phyloP scores from a whole-genome alignment of 2,888 invertebrate species.

The Lithosia quadra region DNA sequence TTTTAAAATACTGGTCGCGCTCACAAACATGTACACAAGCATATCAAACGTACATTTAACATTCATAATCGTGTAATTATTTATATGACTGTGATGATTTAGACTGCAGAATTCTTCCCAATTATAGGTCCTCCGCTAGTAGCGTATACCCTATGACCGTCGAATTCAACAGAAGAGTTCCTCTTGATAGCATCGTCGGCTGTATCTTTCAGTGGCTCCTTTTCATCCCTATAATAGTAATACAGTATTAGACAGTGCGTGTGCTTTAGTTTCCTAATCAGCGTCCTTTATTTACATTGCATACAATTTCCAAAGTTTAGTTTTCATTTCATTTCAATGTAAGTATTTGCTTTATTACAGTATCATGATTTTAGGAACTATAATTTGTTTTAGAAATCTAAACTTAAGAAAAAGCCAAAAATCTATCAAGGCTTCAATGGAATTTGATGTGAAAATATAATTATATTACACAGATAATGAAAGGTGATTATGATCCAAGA shows the following conservation, averaged over 20 bases:
- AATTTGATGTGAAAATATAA: conserved; percentile 30
- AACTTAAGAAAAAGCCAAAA: conserved; percentile 27
- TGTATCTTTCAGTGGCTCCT: conserved; percentile 92
- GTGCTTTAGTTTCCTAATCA: conserved; percentile 23
- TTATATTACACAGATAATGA: conserved; percentile 38
- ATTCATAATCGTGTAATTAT: conserved; percentile 37
- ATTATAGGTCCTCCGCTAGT: conserved; percentile 94
- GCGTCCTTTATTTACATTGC: conserved; percentile 50
- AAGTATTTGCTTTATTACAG: too few relatives aligned
- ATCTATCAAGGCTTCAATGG: conserved; percentile 26
- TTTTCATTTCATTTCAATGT: background rate
- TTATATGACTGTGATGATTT: conserved; percentile 52
- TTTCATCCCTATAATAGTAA: conserved; percentile 89
- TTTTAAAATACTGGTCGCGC: conserved; percentile 80
- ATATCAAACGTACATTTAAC: conserved; percentile 45
- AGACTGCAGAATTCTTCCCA: conserved; percentile 96
- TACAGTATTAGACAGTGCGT: conserved; percentile 22
- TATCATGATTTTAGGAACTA: background rate
- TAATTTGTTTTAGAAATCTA: conserved; percentile 13
- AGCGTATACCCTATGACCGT: conserved; percentile 93
- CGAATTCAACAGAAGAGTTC: conserved; percentile 93
- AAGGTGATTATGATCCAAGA: conserved; percentile 38
- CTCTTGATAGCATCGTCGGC: conserved; percentile 90
- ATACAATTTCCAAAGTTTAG: conserved; percentile 6
- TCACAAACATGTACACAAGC: conserved; percentile 80